phyloP scores from a whole-genome alignment of 2,888 invertebrate genomes.

The Sarcophaga caerulescens region DNA sequence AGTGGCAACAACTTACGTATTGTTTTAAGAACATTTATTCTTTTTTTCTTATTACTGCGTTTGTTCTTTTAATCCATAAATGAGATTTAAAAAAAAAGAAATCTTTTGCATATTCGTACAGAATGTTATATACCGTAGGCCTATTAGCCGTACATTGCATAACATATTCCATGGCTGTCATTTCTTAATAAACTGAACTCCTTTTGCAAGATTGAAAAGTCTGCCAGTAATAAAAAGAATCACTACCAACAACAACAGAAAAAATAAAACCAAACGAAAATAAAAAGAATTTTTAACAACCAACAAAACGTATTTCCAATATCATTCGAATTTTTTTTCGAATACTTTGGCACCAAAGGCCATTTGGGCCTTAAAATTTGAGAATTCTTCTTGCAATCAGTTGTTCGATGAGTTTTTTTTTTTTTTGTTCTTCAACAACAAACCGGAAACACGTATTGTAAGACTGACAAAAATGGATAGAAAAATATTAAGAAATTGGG shows the following conservation, averaged over 20 bases:
- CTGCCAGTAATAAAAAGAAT: neutral
- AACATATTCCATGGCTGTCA: neutral
- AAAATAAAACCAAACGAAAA: too few relatives aligned
- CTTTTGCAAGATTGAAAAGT: neutral
- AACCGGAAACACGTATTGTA: constrained; percentile 50
- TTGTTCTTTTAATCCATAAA: too few relatives aligned
- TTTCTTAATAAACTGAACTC: neutral
- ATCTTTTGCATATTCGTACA: too few relatives aligned
- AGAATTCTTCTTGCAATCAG: neutral
- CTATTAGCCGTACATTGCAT: too few relatives aligned
- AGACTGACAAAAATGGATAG: constrained; percentile 20
- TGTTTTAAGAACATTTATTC: too few relatives aligned
- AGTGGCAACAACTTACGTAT: too few relatives aligned
- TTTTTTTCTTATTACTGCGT: too few relatives aligned
- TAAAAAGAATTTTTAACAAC: neutral
- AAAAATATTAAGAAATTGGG: constrained; percentile 1
- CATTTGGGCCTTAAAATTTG: neutral
- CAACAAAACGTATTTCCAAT: neutral
- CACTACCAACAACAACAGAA: too few relatives aligned
- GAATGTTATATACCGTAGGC: too few relatives aligned
- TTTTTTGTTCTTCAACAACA: neutral
- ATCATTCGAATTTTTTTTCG: neutral
- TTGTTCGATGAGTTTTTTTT: neutral
- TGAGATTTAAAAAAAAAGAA: too few relatives aligned
- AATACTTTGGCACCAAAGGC: neutral